These are phyloP conservation scores for Ametastegia equiseti DNA, from an alignment of 2,888 invertebrate species.

Conservation along the genomic window DNA sequence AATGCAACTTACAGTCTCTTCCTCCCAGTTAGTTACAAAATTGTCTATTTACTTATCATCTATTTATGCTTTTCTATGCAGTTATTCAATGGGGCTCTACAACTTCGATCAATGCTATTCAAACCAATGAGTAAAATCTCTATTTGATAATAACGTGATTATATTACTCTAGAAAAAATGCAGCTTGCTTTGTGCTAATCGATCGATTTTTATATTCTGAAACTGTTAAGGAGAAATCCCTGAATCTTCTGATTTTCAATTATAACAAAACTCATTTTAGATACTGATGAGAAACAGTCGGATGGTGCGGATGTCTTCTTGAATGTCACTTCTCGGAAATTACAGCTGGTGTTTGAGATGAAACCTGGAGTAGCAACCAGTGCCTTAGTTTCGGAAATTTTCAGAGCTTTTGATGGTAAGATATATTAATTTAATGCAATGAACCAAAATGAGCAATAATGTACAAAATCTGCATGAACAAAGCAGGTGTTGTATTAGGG, in stretches of 20 bases:
- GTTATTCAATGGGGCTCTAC: not conserved
- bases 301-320: constrained; percentile 78
- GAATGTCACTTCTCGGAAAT: constrained; percentile 77
- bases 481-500: not conserved
- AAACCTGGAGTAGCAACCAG: constrained; percentile 81
- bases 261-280: constrained; percentile 66
- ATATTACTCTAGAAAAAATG: no score
- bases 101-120: not conserved
- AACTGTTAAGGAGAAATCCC: not conserved
- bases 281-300: constrained; percentile 77
- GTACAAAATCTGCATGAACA: not conserved
- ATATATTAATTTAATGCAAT: constrained; percentile 66
- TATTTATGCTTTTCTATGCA: not conserved
- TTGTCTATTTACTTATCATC: not conserved
- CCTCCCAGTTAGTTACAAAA: not conserved
- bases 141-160: no score
- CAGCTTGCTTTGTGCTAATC: no score
- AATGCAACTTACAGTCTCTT: not conserved
- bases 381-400: constrained; percentile 86
- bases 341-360: constrained; percentile 78
- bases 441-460: not conserved
- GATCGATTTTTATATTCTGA: not conserved
- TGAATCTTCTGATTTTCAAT: not conserved
- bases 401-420: constrained; percentile 85
- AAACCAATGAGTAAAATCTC: no score